Percentiles rank a stretch among this genome's conserved stretches.
Evolutionary conservation across 2,888 invertebrate species (phyloP).

Genomic region (Campoplex nolae): DNA sequence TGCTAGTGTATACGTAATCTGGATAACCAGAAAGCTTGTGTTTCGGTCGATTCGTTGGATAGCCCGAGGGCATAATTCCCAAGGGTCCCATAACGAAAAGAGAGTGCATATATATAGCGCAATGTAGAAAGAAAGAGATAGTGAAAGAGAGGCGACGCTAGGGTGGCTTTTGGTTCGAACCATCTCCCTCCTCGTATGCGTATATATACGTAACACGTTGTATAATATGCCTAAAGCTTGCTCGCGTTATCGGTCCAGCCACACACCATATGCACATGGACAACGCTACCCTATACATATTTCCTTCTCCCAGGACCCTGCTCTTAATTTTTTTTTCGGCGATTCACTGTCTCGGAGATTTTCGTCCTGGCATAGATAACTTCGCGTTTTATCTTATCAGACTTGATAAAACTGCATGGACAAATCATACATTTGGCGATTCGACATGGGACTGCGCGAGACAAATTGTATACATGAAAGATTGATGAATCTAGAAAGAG

Average conservation of each 20-base stretch:
- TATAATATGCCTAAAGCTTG: constrained; percentile 52
- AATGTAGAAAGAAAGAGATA: not conserved
- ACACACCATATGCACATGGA: constrained; percentile 69
- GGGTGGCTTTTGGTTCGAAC: constrained; percentile 56
- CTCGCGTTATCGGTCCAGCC: constrained; percentile 68
- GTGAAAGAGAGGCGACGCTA: constrained; percentile 31
- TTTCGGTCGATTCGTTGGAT: constrained; percentile 69
- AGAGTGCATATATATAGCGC: constrained; percentile 7
- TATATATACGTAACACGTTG: constrained; percentile 26
- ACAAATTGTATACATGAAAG: constrained; percentile 19
- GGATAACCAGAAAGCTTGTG: constrained; percentile 55
- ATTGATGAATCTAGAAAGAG: constrained; percentile 3
- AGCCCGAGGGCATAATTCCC: constrained; percentile 81
- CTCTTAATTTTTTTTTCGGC: constrained; percentile 20
- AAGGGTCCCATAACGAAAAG: constrained; percentile 80
- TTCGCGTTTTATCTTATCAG: constrained; percentile 51
- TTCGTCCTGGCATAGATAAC: constrained; percentile 14
- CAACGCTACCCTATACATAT: constrained; percentile 17
- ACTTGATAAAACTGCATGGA: constrained; percentile 39
- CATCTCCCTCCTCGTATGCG: constrained; percentile 37
- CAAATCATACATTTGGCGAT: constrained; percentile 18
- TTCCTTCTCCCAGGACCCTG: constrained; percentile 11
- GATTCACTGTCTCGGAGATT: constrained; percentile 45
- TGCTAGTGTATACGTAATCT: constrained; percentile 3
- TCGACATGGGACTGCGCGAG: constrained; percentile 14